phyloP scores from a whole-genome alignment of 2,113 vertebrate species.

The Apeltes quadracus region DNA sequence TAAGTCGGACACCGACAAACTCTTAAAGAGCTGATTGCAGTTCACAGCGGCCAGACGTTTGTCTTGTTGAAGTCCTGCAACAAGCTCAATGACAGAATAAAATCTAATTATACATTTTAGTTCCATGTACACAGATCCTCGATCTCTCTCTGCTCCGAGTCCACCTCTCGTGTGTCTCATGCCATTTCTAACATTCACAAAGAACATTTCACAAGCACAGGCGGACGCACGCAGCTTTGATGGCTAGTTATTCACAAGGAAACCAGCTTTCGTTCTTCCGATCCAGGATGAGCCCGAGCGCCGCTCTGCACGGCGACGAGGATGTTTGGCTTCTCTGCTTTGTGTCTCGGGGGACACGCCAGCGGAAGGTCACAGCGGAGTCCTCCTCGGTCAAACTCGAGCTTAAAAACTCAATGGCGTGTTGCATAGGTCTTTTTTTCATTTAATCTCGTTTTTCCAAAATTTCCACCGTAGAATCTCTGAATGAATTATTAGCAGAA shows the following conservation, averaged over 20 bases:
- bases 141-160: too few species aligned
- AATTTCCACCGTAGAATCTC: background rate
- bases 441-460: background rate
- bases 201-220: background rate
- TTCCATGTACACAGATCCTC: too few species aligned
- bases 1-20: too few species aligned
- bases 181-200: too few species aligned
- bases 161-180: too few species aligned
- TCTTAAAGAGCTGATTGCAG: too few species aligned
- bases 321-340: constrained; percentile 30
- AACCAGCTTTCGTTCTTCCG: background rate
- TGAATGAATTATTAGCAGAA: background rate
- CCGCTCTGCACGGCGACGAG: constrained; percentile 11
- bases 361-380: constrained; percentile 9
- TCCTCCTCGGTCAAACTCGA: constrained; percentile 9
- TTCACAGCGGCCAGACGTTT: too few species aligned
- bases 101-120: too few species aligned
- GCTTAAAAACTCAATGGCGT: background rate
- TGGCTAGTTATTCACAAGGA: background rate
- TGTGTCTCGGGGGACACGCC: constrained; percentile 33
- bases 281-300: background rate
- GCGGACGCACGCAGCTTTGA: background rate
- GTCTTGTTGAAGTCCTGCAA: too few species aligned
- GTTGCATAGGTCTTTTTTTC: background rate
- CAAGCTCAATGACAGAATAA: too few species aligned